Evolutionary conservation across 2,797 vertebrate species (phyloP).

Genomic region (Pseudotriccus pelzelni): DNA sequence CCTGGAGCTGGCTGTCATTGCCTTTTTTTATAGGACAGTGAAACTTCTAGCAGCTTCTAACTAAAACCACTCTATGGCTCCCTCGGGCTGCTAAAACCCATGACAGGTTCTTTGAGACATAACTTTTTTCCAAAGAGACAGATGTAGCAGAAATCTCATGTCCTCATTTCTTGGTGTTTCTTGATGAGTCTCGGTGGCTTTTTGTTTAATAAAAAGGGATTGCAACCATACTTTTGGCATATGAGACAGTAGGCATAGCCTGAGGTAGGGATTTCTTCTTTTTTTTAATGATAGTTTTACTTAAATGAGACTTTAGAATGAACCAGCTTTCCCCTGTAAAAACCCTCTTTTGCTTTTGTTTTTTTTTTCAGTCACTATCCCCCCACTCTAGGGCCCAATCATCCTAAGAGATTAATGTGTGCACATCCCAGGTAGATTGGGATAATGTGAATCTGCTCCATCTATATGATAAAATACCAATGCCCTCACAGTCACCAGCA

Average conservation of each 20-base stretch:
- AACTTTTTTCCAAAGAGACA: not conserved
- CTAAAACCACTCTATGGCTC: too few species aligned
- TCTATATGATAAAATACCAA: not conserved
- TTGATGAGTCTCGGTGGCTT: rapidly evolving
- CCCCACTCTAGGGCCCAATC: not conserved
- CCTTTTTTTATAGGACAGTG: too few species aligned
- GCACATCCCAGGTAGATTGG: not conserved
- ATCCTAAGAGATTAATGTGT: not conserved
- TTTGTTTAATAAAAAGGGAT: not conserved
- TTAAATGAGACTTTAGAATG: not conserved
- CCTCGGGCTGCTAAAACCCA: too few species aligned
- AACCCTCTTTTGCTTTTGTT: not conserved
- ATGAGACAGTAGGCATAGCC: not conserved
- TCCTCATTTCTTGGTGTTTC: not conserved
- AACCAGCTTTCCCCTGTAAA: not conserved
- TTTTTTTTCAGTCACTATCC: not conserved
- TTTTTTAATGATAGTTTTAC: not conserved
- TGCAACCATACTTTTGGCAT: not conserved
- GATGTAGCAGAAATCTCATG: not conserved
- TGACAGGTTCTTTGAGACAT: not conserved
- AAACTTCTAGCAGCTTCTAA: too few species aligned
- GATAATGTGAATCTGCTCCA: not conserved
- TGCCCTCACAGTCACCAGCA: not conserved
- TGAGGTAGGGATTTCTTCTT: not conserved
- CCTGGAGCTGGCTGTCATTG: too few species aligned